Conservation (phyloP, 23 tunicate genomes). For the Trididemnum miniatum region DNA sequence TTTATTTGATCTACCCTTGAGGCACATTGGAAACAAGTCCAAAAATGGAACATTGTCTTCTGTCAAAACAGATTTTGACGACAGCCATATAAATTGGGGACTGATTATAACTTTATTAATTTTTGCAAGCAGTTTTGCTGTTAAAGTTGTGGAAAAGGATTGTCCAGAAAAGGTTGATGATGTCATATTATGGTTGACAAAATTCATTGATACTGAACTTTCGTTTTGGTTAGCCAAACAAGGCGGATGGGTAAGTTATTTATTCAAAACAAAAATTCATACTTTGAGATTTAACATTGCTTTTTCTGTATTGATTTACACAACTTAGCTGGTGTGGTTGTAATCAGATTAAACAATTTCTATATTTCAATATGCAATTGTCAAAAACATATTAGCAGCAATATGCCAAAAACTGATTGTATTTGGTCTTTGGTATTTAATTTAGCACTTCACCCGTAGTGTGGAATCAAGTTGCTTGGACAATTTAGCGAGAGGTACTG, state of each 20-base stretch:
- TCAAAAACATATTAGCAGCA: too few relatives aligned
- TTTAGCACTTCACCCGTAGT: too few relatives aligned
- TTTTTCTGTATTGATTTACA: too few relatives aligned
- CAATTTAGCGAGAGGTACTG: too few relatives aligned
- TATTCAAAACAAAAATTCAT: neutral
- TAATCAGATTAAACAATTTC: too few relatives aligned
- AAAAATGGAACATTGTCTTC: neutral
- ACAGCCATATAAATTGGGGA: slow-evolving; percentile 65
- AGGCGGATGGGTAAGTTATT: slow-evolving; percentile 69
- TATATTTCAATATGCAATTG: too few relatives aligned
- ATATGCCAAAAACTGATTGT: too few relatives aligned
- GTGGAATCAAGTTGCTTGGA: too few relatives aligned
- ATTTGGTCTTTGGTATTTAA: too few relatives aligned
- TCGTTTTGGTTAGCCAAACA: slow-evolving; percentile 35
- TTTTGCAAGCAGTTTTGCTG: slow-evolving; percentile 55
- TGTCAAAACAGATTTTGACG: slow-evolving; percentile 18
- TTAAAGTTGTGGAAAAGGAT: slow-evolving; percentile 46
- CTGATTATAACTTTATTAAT: slow-evolving; percentile 53
- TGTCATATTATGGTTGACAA: slow-evolving; percentile 50
- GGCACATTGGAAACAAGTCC: neutral
- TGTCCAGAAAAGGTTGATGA: slow-evolving; percentile 48
- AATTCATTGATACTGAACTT: slow-evolving; percentile 49
- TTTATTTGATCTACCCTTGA: slow-evolving; percentile 28
- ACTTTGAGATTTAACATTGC: too few relatives aligned
- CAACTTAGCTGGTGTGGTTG: too few relatives aligned